Conservation (phyloP, 2,797 vertebrate species). For the Xyrichtys novacula region DNA sequence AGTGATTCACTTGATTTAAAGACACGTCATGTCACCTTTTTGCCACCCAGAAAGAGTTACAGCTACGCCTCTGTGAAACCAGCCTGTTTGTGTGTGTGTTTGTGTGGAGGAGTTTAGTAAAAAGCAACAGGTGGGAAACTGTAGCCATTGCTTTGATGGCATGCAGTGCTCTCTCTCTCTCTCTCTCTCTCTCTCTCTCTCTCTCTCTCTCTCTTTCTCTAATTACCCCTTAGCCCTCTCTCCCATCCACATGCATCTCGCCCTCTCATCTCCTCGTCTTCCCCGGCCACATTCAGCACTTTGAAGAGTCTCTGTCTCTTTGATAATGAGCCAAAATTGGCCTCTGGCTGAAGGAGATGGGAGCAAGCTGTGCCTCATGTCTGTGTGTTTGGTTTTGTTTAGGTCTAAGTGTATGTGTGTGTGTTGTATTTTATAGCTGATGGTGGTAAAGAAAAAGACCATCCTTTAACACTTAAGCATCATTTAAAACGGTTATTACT, state of each 20-base stretch:
- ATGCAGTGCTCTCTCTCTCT: slow-evolving; percentile 35
- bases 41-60: slow-evolving; percentile 6
- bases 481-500: slow-evolving; percentile 33
- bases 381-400: slow-evolving; percentile 52
- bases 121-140: slow-evolving; percentile 73
- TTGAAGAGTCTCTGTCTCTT: slow-evolving; percentile 56
- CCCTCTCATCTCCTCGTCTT: slow-evolving; percentile 68
- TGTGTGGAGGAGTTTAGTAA: slow-evolving; percentile 19
- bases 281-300: slow-evolving; percentile 65
- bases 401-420: slow-evolving; percentile 45
- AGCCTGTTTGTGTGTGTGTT: slow-evolving; percentile 5
- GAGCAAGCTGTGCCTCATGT: slow-evolving; percentile 59
- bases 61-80: slow-evolving; percentile 13
- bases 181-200: slow-evolving; percentile 18
- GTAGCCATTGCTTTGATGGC: slow-evolving; percentile 68
- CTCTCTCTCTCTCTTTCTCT: slow-evolving; percentile 59
- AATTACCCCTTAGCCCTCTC: slow-evolving; percentile 71
- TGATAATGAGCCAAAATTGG: slow-evolving; percentile 74
- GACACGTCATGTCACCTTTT: neutral
- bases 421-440: slow-evolving; percentile 42
- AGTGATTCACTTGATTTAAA: slow-evolving; percentile 6
- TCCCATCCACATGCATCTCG: slow-evolving; percentile 59
- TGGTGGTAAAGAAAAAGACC: slow-evolving; percentile 36
- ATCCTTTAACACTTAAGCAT: slow-evolving; percentile 8
- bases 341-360: slow-evolving; percentile 67